phyloP scores from a whole-genome alignment of 2,113 vertebrate genomes.

The Nibea albiflora region DNA sequence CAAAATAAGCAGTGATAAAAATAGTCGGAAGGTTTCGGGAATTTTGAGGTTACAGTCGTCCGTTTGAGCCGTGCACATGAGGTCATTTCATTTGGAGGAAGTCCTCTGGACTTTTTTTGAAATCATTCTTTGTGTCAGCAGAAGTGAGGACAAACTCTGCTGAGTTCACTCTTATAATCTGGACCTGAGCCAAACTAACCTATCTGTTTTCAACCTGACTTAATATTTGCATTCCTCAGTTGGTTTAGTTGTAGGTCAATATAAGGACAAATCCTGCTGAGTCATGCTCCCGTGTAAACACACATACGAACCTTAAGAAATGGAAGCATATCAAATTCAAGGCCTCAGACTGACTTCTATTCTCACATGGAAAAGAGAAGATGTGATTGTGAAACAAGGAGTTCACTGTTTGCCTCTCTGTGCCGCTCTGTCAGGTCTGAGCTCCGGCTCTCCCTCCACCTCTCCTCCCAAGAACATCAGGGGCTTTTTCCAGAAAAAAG shows the following conservation, averaged over 20 bases:
- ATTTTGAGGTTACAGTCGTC: background rate
- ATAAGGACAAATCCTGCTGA: background rate
- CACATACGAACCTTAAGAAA: background rate
- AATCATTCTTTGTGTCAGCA: background rate
- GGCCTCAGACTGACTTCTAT: background rate
- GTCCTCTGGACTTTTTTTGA: background rate
- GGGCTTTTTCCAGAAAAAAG: conserved; percentile 36
- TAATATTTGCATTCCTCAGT: conserved; percentile 41
- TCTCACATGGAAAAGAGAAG: background rate
- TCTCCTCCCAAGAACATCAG: conserved; percentile 37
- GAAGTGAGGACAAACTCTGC: background rate
- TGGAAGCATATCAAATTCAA: background rate
- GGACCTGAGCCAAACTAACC: background rate
- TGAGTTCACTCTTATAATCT: background rate
- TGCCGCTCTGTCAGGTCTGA: conserved; percentile 46
- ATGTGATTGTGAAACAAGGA: conserved; percentile 21
- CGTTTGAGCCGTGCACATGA: background rate
- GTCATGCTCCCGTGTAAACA: background rate
- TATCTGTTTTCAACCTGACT: conserved; percentile 16
- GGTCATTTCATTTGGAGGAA: background rate
- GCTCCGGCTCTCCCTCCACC: conserved; percentile 1
- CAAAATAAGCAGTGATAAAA: background rate
- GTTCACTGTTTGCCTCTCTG: background rate
- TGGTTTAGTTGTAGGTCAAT: conserved; percentile 1
- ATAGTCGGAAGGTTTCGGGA: too few species aligned